Evolutionary conservation across 2,888 invertebrate genomes (phyloP).

Genomic region (Amphimallon solstitiale): DNA sequence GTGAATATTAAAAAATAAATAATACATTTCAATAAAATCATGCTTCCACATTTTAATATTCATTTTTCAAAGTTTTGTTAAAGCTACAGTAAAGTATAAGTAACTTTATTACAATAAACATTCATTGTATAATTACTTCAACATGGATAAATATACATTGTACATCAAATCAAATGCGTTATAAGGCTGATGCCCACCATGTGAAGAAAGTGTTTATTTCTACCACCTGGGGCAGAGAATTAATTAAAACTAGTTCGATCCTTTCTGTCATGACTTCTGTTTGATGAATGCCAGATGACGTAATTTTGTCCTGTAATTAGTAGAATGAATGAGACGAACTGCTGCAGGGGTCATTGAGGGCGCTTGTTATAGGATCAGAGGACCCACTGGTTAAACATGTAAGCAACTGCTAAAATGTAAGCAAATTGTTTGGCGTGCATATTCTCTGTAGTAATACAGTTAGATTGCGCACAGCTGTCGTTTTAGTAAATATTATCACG

Average conservation of each 20-base stretch:
- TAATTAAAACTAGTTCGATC: slow-evolving; percentile 43
- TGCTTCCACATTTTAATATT: too few relatives aligned
- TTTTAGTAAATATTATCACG: slow-evolving; percentile 35
- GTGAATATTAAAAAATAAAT: too few relatives aligned
- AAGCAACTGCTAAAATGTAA: slow-evolving; percentile 30
- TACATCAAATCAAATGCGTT: slow-evolving; percentile 9
- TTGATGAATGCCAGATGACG: slow-evolving; percentile 44
- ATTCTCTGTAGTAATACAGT: slow-evolving; percentile 21
- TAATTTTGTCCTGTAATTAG: slow-evolving; percentile 41
- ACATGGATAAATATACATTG: not conserved
- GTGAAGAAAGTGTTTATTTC: slow-evolving; percentile 32
- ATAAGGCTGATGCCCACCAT: slow-evolving; percentile 15
- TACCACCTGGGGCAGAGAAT: slow-evolving; percentile 41
- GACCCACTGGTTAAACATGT: slow-evolving; percentile 31
- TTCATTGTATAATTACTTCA: too few relatives aligned
- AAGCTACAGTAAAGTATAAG: too few relatives aligned
- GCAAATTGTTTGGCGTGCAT: slow-evolving; percentile 27
- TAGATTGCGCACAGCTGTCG: slow-evolving; percentile 23
- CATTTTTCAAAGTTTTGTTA: too few relatives aligned
- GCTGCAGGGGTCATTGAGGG: slow-evolving; percentile 24
- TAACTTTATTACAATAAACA: too few relatives aligned
- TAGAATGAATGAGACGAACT: slow-evolving; percentile 26
- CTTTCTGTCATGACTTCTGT: slow-evolving; percentile 38
- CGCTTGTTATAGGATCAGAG: slow-evolving; percentile 33
- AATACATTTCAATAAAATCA: too few relatives aligned